Evolutionary conservation across 2,797 vertebrate genomes (phyloP).

Genomic region (Sternotherus odoratus): DNA sequence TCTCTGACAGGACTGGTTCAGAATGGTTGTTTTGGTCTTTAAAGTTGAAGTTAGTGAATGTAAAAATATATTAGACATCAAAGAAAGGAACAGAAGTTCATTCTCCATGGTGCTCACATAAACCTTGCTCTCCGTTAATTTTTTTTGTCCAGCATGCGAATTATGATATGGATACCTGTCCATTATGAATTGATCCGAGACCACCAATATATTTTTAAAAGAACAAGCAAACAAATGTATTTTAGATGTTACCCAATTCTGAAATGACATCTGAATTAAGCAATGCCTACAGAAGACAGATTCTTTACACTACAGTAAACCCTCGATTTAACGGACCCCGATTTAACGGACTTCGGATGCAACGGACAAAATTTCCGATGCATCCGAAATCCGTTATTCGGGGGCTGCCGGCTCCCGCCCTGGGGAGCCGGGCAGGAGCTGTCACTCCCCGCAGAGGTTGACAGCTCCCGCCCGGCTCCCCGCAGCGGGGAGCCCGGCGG

Average conservation of each 20-base stretch:
- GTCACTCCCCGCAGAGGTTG: too few species aligned
- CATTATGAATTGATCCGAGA: neutral
- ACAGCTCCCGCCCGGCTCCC: too few species aligned
- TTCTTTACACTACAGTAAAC: neutral
- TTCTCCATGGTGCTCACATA: neutral
- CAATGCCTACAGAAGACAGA: neutral
- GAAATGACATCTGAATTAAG: neutral
- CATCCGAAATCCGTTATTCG: too few species aligned
- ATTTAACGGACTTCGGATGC: too few species aligned
- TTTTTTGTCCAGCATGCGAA: neutral
- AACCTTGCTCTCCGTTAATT: constrained; percentile 27
- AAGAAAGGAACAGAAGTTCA: neutral
- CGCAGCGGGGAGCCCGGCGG: too few species aligned
- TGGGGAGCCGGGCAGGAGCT: too few species aligned
- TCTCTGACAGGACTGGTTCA: neutral
- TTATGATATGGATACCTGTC: neutral
- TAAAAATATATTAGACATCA: neutral
- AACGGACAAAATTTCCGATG: too few species aligned
- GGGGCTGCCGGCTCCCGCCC: too few species aligned
- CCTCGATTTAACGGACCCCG: too few species aligned
- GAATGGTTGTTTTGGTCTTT: neutral
- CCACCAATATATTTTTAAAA: neutral
- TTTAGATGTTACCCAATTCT: neutral
- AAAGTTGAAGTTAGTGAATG: neutral
- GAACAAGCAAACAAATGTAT: neutral